Conservation (phyloP, 2,888 invertebrate genomes). For the Rapana venosa region DNA sequence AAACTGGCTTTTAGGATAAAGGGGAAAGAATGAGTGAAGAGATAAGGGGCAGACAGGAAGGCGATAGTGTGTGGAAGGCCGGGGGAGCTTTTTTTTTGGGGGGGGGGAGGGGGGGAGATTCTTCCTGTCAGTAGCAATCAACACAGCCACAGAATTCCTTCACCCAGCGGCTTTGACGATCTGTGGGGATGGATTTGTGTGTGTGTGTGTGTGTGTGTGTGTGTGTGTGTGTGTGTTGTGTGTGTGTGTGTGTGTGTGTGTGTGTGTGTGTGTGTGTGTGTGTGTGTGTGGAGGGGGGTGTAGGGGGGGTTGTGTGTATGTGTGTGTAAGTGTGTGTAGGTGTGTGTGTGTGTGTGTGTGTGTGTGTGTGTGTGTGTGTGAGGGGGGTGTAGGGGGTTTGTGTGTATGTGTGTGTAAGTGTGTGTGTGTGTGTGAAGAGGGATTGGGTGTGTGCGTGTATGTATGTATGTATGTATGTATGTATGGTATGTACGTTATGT, state of each 20-base stretch:
- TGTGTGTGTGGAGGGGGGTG: neutral
- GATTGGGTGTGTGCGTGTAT: neutral
- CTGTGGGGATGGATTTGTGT: too few relatives aligned
- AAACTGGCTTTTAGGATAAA: too few relatives aligned
- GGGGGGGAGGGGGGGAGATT: too few relatives aligned
- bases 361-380: constrained; percentile 20
- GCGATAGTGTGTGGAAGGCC: neutral
- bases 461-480: neutral
- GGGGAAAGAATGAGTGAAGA: neutral
- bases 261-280: constrained; percentile 13
- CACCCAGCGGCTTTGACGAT: neutral
- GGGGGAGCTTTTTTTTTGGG: neutral
- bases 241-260: constrained; percentile 10
- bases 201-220: neutral
- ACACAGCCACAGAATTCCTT: neutral
- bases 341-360: neutral
- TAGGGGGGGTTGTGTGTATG: neutral
- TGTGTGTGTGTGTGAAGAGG: neutral
- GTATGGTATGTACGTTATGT: too few relatives aligned
- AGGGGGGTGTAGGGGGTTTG: too few relatives aligned
- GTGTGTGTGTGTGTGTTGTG: constrained; percentile 12
- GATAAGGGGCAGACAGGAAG: neutral
- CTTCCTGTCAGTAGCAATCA: constrained; percentile 18
- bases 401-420: too few relatives aligned
- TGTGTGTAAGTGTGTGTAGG: neutral